Conservation (phyloP, 1,140 invertebrate genomes). For the Bemisia tabaci region DNA sequence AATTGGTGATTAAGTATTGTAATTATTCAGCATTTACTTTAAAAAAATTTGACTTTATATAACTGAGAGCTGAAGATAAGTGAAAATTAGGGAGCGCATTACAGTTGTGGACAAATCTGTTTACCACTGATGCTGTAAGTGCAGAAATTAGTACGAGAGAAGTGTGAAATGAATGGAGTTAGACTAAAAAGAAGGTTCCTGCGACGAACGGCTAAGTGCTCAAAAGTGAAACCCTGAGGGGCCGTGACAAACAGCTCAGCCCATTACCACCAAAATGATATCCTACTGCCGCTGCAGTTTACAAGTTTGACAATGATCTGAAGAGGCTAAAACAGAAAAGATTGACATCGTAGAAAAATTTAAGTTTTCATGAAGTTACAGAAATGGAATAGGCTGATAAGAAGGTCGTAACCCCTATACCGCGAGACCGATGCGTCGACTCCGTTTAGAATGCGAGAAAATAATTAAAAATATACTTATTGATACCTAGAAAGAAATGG, state of each 20-base stretch:
- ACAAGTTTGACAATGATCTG: neutral
- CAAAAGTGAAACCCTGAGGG: neutral
- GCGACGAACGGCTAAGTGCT: too few relatives aligned
- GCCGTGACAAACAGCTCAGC: neutral
- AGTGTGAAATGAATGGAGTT: too few relatives aligned
- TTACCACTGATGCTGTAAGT: too few relatives aligned
- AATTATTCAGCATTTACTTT: too few relatives aligned
- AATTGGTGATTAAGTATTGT: too few relatives aligned
- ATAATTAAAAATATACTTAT: neutral
- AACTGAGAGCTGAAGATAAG: too few relatives aligned
- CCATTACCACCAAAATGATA: neutral
- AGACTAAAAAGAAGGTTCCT: too few relatives aligned
- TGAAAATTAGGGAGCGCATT: too few relatives aligned
- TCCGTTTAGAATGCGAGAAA: neutral
- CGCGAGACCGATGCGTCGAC: neutral
- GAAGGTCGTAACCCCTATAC: neutral
- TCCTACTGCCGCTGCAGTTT: neutral
- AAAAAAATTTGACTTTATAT: too few relatives aligned
- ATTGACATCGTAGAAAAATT: neutral
- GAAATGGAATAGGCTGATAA: neutral
- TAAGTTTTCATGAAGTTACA: neutral
- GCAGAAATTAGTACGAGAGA: too few relatives aligned
- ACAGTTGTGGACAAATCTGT: too few relatives aligned
- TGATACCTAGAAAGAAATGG: neutral
- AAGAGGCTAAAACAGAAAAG: neutral